These are phyloP conservation scores for Metopia argyrocephala DNA, from an alignment of 2,888 invertebrate species.

Conservation along the genomic window DNA sequence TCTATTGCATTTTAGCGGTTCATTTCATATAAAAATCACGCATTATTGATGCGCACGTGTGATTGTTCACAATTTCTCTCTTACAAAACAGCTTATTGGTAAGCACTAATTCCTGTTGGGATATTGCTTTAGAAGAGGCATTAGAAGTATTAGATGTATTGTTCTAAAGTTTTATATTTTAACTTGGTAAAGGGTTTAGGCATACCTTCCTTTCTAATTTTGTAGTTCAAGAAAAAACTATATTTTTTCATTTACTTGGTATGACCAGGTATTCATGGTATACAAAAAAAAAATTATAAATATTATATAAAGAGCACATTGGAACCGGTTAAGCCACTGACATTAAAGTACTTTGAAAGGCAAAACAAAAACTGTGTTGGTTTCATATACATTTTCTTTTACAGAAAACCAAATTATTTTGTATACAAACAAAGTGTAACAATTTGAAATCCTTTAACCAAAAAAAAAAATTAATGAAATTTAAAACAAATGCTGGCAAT, in stretches of 20 bases:
- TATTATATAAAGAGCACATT: constrained; percentile 50
- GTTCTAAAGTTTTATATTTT: too few species aligned
- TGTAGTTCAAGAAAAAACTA: constrained; percentile 34
- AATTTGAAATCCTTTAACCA: constrained; percentile 54
- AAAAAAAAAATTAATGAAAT: neutral
- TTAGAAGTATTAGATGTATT: too few species aligned
- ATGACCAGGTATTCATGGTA: constrained; percentile 52
- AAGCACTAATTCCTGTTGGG: too few species aligned
- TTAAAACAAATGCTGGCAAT: neutral
- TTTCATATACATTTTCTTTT: constrained; percentile 39
- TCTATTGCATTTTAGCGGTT: too few species aligned
- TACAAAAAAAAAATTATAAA: constrained; percentile 9
- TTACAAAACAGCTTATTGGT: too few species aligned
- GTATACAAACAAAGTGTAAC: constrained; percentile 39
- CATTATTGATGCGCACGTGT: too few species aligned
- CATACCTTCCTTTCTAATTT: constrained; percentile 45
- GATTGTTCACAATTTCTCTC: too few species aligned
- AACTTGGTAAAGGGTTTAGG: neutral
- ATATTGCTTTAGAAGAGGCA: too few species aligned
- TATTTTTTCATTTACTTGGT: constrained; percentile 21
- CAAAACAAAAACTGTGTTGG: constrained; percentile 49
- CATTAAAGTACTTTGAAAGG: constrained; percentile 42
- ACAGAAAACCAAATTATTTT: constrained; percentile 15
- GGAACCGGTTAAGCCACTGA: constrained; percentile 64
- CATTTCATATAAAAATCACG: too few species aligned